These are phyloP conservation scores for Tortrix viridana DNA, from an alignment of 2,888 invertebrate species.

Conservation along the genomic window DNA sequence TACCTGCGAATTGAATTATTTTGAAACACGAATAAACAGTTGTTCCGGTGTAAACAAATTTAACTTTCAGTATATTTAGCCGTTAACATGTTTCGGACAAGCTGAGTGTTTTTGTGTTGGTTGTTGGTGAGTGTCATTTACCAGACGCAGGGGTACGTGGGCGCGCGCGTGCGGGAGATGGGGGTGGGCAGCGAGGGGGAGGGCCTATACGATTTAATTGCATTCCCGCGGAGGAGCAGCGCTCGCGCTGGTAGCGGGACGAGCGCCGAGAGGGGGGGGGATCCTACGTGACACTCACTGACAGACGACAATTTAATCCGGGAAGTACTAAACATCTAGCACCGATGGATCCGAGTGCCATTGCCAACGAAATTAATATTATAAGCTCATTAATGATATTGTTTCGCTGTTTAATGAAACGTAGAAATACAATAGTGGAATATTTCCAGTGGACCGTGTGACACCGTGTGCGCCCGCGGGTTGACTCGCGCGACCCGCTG, in stretches of 20 bases:
- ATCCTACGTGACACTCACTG: background rate
- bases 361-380: too few relatives aligned
- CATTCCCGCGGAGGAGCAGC: slow-evolving; percentile 11
- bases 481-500: background rate
- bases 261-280: background rate
- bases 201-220: slow-evolving; percentile 25
- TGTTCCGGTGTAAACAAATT: slow-evolving; percentile 27
- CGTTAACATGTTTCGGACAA: slow-evolving; percentile 1
- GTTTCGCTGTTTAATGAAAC: background rate
- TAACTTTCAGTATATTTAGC: slow-evolving; percentile 30
- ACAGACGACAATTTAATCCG: background rate
- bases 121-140: slow-evolving; percentile 16
- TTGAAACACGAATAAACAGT: slow-evolving; percentile 20
- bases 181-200: background rate
- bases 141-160: slow-evolving; percentile 26
- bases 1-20: slow-evolving; percentile 18
- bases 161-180: background rate
- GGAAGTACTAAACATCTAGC: background rate
- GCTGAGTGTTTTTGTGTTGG: slow-evolving; percentile 16
- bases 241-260: too few relatives aligned
- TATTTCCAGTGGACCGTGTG: background rate
- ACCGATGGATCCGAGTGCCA: background rate
- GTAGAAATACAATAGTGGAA: background rate
- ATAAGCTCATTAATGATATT: too few relatives aligned
- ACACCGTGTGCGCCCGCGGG: background rate